Evolutionary conservation across 2,797 vertebrate species (phyloP).

Genomic region (Aratinga solstitialis): DNA sequence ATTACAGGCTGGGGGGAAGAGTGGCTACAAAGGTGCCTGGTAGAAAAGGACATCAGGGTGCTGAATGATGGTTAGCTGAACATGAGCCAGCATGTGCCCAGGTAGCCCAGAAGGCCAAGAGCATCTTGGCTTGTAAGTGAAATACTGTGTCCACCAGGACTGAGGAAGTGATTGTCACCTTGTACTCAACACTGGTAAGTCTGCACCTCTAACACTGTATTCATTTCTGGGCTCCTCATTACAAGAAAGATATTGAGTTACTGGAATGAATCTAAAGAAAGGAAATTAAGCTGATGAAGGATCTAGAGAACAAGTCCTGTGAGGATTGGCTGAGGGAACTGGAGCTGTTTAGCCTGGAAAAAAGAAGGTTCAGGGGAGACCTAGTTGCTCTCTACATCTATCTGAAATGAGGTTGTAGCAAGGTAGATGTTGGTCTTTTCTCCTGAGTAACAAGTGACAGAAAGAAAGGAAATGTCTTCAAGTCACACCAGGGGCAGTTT

Average conservation of each 20-base stretch:
- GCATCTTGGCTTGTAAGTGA: background rate
- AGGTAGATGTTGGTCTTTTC: too few relatives aligned
- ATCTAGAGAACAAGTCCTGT: background rate
- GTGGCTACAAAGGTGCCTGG: background rate
- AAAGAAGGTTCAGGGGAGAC: background rate
- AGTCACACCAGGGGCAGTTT: background rate
- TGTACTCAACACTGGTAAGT: background rate
- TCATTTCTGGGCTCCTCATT: too few relatives aligned
- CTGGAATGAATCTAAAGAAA: background rate
- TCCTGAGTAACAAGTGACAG: background rate
- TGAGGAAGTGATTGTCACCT: background rate
- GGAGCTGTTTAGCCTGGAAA: background rate
- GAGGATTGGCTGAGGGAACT: background rate
- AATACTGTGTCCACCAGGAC: background rate
- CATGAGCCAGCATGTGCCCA: too few relatives aligned
- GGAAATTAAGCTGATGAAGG: background rate
- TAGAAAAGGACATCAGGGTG: background rate
- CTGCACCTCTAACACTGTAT: rapidly evolving
- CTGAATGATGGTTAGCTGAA: rapidly evolving
- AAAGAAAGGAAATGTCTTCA: background rate
- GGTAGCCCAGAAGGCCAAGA: background rate
- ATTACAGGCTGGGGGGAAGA: background rate
- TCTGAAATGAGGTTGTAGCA: background rate
- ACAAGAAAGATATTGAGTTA: background rate
- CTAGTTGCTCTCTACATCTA: background rate